A percentile compares a stretch with the other conserved stretches of the same genome.
Evolutionary conservation across 2,113 vertebrate species (phyloP).

Genomic region (Ciconia stormi): DNA sequence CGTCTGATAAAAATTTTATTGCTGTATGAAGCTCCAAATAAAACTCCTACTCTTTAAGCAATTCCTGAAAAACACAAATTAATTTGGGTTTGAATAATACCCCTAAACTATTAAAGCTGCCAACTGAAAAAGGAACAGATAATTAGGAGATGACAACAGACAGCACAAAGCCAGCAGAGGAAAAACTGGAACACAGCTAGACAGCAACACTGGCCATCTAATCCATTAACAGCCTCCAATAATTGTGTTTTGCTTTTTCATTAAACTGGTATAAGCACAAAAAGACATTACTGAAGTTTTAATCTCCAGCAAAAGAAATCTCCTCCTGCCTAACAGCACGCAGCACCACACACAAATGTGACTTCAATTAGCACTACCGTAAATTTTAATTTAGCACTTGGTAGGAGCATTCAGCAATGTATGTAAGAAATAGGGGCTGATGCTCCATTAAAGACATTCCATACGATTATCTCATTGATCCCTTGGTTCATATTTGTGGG

Average conservation of each 20-base stretch:
- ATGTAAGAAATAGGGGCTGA: slow-evolving; percentile 2
- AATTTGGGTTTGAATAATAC: slow-evolving; percentile 62
- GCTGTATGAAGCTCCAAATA: slow-evolving; percentile 43
- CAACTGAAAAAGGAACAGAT: slow-evolving; percentile 55
- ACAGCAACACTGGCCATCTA: slow-evolving; percentile 24
- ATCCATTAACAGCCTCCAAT: slow-evolving; percentile 49
- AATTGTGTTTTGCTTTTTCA: slow-evolving; percentile 50
- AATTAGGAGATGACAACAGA: slow-evolving; percentile 58
- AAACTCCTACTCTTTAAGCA: slow-evolving; percentile 41
- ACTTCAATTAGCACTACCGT: slow-evolving; percentile 44
- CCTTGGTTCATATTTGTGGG: background rate
- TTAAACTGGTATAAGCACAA: slow-evolving; percentile 48
- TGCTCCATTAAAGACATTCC: slow-evolving; percentile 5
- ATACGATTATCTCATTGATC: background rate
- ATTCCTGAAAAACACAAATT: slow-evolving; percentile 60
- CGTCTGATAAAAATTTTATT: slow-evolving; percentile 61
- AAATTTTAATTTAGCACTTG: slow-evolving; percentile 65
- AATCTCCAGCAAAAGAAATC: slow-evolving; percentile 45
- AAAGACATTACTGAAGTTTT: slow-evolving; percentile 62
- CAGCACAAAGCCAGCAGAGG: slow-evolving; percentile 21
- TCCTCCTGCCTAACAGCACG: slow-evolving; percentile 47
- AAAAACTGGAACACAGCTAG: slow-evolving; percentile 45
- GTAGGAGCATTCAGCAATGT: slow-evolving; percentile 31
- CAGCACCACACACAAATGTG: slow-evolving; percentile 7
- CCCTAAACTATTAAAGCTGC: slow-evolving; percentile 43